These are phyloP conservation scores for Atta texana DNA, from an alignment of 1,140 invertebrate species.

Conservation along the genomic window DNA sequence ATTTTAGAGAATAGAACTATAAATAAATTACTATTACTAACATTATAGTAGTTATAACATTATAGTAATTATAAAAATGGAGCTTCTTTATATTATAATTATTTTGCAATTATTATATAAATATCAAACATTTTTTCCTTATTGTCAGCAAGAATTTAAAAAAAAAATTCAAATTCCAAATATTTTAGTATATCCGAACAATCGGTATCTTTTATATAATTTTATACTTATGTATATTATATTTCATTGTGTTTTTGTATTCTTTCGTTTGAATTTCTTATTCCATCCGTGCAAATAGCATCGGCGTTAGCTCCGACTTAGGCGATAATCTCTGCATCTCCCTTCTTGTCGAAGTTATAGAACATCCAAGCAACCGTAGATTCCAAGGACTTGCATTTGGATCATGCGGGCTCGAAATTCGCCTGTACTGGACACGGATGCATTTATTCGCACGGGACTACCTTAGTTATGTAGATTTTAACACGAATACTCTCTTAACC, in stretches of 20 bases:
- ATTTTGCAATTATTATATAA: too few relatives aligned
- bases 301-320: neutral
- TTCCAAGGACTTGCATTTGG: conserved; percentile 36
- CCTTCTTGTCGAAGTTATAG: conserved; percentile 26
- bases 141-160: neutral
- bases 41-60: too few relatives aligned
- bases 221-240: neutral
- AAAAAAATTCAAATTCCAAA: neutral
- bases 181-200: neutral
- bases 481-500: conserved; percentile 73
- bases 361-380: conserved; percentile 36
- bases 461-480: conserved; percentile 75
- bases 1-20: too few relatives aligned
- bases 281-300: neutral
- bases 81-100: too few relatives aligned
- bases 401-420: conserved; percentile 38
- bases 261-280: neutral
- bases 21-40: too few relatives aligned
- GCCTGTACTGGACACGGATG: conserved; percentile 29
- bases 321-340: conserved; percentile 14
- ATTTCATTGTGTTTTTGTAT: neutral
- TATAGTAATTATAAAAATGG: too few relatives aligned
- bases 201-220: neutral
- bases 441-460: conserved; percentile 65
- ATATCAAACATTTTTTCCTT: too few relatives aligned